Conservation (phyloP, 1,140 invertebrate species). For the Pectinophora gossypiella region DNA sequence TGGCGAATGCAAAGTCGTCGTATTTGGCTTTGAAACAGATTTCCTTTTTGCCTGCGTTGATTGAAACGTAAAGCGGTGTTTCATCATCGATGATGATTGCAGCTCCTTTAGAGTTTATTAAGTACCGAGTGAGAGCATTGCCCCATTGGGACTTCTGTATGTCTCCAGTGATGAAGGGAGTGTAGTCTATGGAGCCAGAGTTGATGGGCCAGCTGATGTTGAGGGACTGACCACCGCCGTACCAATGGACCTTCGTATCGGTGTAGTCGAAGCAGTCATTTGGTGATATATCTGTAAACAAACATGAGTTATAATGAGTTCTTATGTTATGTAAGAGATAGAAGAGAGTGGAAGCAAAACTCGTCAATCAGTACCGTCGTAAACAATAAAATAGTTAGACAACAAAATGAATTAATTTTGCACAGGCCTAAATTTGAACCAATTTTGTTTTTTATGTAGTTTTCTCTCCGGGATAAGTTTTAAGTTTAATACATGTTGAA, state of each 20-base stretch:
- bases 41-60: slow-evolving; percentile 78
- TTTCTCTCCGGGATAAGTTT: too few species aligned
- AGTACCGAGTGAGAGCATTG: slow-evolving; percentile 87
- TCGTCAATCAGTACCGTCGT: too few species aligned
- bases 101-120: slow-evolving; percentile 89
- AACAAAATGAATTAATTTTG: too few species aligned
- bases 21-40: slow-evolving; percentile 86
- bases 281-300: slow-evolving; percentile 77
- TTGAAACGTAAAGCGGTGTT: slow-evolving; percentile 86
- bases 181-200: slow-evolving; percentile 81
- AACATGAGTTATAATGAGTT: too few species aligned
- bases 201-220: slow-evolving; percentile 88
- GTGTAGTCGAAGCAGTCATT: slow-evolving; percentile 90
- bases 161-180: slow-evolving; percentile 89
- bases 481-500: too few species aligned
- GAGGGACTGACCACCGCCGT: slow-evolving; percentile 86
- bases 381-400: too few species aligned
- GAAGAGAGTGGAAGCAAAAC: too few species aligned
- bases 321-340: too few species aligned
- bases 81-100: slow-evolving; percentile 85
- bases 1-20: slow-evolving; percentile 86
- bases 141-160: slow-evolving; percentile 86
- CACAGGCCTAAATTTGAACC: too few species aligned
- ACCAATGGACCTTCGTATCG: slow-evolving; percentile 82
- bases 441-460: too few species aligned